Conservation (phyloP, 2,888 invertebrate genomes). For the Nineta flava region DNA sequence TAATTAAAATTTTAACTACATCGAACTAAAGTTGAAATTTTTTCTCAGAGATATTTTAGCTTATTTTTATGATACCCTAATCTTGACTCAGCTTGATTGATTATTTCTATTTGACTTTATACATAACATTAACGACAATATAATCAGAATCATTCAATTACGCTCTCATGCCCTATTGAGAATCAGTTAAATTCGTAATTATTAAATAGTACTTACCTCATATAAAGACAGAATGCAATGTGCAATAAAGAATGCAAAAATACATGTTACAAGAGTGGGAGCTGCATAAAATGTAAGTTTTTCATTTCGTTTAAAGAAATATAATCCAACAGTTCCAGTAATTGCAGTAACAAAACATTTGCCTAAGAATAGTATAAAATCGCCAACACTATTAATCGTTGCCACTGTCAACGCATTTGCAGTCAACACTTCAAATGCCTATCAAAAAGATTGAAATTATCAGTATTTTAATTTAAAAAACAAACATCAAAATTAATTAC, state of each 20-base stretch:
- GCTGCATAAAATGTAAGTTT: conserved; percentile 70
- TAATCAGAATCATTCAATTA: no score
- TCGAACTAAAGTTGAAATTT: no score
- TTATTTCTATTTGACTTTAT: no score
- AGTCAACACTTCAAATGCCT: conserved; percentile 77
- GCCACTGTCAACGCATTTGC: conserved; percentile 76
- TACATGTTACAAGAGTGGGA: conserved; percentile 67
- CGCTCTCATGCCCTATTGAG: no score
- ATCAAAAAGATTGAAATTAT: conserved; percentile 16
- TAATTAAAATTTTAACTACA: no score
- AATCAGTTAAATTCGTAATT: no score
- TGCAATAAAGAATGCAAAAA: conserved; percentile 83
- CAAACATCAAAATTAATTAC: conserved; percentile 35
- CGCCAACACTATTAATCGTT: conserved; percentile 83
- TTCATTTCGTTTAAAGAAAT: conserved; percentile 55
- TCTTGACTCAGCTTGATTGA: no score
- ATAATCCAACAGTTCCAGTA: conserved; percentile 61
- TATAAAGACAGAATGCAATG: conserved; percentile 87
- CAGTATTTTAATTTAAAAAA: background rate
- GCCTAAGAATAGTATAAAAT: conserved; percentile 82
- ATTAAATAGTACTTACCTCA: conserved; percentile 47
- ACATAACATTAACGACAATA: no score
- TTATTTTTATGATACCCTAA: no score
- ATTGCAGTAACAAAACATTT: conserved; percentile 70
- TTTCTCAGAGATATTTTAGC: no score